These are phyloP conservation scores for Diuraphis noxia DNA, from an alignment of 1,140 invertebrate genomes.

Conservation along the genomic window DNA sequence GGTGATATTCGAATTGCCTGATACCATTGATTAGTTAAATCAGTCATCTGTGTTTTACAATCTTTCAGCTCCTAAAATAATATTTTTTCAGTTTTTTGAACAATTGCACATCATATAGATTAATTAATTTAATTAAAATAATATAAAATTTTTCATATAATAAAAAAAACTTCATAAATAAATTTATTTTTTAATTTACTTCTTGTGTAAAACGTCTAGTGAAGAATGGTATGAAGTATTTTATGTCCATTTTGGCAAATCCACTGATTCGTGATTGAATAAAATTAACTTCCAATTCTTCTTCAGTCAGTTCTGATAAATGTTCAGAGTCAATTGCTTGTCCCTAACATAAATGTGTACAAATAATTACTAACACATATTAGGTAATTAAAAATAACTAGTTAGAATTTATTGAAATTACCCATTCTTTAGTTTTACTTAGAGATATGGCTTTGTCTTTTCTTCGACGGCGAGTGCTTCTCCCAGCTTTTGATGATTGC, in stretches of 20 bases:
- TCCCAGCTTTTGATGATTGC: conserved; percentile 63
- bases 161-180: neutral
- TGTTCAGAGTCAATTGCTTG: conserved; percentile 95
- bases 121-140: neutral
- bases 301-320: conserved; percentile 86
- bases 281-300: conserved; percentile 59
- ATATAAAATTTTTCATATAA: neutral
- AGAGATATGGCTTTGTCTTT: conserved; percentile 83
- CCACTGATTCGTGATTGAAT: conserved; percentile 69
- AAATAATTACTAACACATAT: conserved; percentile 33
- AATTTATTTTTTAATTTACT: conserved; percentile 60
- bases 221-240: conserved; percentile 94
- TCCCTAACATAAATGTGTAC: conserved; percentile 65
- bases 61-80: conserved; percentile 83
- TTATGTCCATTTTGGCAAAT: conserved; percentile 87
- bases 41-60: conserved; percentile 94
- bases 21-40: conserved; percentile 95
- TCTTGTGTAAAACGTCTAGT: conserved; percentile 91
- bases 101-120: conserved; percentile 10
- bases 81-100: conserved; percentile 54
- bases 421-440: conserved; percentile 96
- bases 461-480: conserved; percentile 65
- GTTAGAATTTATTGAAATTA: conserved; percentile 59
- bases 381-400: neutral
- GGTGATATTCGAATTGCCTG: conserved; percentile 86